Conservation (phyloP, 2,888 invertebrate species). For the Andrena haemorrhoa region DNA sequence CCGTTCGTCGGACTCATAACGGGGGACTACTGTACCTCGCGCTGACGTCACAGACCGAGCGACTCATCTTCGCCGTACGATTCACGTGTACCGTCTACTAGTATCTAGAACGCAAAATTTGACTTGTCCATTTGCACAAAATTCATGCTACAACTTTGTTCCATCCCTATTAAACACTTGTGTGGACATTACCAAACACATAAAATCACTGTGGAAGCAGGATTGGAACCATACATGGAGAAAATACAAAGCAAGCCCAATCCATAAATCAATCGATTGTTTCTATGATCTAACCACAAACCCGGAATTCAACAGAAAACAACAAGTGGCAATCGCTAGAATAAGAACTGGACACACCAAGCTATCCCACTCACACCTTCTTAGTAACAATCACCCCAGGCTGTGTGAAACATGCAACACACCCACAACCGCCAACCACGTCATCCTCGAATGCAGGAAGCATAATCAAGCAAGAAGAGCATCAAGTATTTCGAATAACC, state of each 20-base stretch:
- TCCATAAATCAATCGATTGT: background rate
- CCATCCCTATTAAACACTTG: background rate
- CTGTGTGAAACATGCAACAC: background rate
- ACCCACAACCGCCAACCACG: background rate
- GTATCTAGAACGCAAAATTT: too few relatives aligned
- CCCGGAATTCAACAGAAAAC: background rate
- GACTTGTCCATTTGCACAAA: too few relatives aligned
- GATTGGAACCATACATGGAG: background rate
- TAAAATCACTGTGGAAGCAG: background rate
- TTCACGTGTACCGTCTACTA: too few relatives aligned
- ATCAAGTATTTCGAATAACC: background rate
- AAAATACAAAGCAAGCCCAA: background rate
- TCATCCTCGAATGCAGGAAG: background rate
- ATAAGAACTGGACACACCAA: constrained; percentile 21
- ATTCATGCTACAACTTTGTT: too few relatives aligned
- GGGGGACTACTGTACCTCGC: too few relatives aligned
- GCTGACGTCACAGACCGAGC: too few relatives aligned
- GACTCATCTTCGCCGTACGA: too few relatives aligned
- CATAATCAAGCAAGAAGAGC: background rate
- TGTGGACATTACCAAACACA: background rate
- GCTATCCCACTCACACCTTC: background rate
- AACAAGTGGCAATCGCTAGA: background rate
- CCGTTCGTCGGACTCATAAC: too few relatives aligned
- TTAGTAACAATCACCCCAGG: background rate
- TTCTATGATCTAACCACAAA: background rate